phyloP scores from a whole-genome alignment of 2,797 vertebrate genomes.

The Falco biarmicus region DNA sequence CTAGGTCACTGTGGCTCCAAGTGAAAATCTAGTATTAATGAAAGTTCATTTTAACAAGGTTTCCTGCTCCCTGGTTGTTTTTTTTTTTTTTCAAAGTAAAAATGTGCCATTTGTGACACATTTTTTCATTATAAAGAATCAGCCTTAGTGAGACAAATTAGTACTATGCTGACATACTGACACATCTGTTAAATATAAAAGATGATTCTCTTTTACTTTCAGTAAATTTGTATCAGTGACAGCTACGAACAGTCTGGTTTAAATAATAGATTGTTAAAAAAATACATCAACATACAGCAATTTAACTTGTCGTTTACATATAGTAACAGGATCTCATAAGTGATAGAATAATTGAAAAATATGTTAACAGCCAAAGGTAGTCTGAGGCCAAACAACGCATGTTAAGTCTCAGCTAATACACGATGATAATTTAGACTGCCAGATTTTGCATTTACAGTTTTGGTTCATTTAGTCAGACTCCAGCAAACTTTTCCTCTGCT shows the following conservation, averaged over 20 bases:
- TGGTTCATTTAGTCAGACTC: slow-evolving; percentile 42
- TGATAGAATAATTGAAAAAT: slow-evolving; percentile 55
- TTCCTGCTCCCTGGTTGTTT: not conserved
- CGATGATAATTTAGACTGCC: slow-evolving; percentile 20
- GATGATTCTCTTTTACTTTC: slow-evolving; percentile 43
- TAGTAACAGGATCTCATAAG: slow-evolving; percentile 20
- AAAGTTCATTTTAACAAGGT: slow-evolving; percentile 11
- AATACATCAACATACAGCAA: slow-evolving; percentile 46
- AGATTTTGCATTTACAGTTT: slow-evolving; percentile 48
- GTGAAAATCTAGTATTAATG: not conserved
- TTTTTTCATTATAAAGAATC: slow-evolving; percentile 50
- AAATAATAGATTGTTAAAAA: slow-evolving; percentile 57
- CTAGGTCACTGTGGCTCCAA: not conserved
- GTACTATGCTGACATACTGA: slow-evolving; percentile 51
- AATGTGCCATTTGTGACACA: slow-evolving; percentile 55
- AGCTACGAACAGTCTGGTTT: slow-evolving; percentile 44
- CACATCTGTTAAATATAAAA: slow-evolving; percentile 46
- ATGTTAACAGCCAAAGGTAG: slow-evolving; percentile 26
- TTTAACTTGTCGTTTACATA: slow-evolving; percentile 48
- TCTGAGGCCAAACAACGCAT: slow-evolving; percentile 25
- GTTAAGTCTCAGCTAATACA: slow-evolving; percentile 38
- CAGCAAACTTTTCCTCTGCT: slow-evolving; percentile 45
- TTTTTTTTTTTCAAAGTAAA: not conserved
- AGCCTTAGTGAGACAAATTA: slow-evolving; percentile 30
- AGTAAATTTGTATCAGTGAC: slow-evolving; percentile 34